phyloP scores from a whole-genome alignment of 2,113 vertebrate species.

The Apeltes quadracus region DNA sequence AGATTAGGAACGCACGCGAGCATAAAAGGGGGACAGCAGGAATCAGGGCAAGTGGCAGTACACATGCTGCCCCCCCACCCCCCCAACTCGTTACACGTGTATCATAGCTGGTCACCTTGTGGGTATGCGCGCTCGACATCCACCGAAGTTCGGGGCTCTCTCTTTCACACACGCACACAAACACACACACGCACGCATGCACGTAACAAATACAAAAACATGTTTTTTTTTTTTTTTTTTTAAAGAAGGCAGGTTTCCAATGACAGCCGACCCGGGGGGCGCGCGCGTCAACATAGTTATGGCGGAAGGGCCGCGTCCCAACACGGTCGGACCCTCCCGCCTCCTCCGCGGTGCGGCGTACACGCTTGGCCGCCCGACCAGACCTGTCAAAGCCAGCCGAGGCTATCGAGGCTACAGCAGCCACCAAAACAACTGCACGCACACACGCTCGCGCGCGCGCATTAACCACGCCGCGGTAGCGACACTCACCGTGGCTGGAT shows the following conservation, averaged over 20 bases:
- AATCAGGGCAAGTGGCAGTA: not conserved
- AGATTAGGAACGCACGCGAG: not conserved
- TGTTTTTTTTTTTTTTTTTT: no score
- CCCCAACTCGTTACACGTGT: not conserved
- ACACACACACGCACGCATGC: not conserved
- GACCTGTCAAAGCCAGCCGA: constrained; percentile 75
- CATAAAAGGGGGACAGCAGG: not conserved
- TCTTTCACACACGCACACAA: no score
- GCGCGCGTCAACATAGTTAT: constrained; percentile 1
- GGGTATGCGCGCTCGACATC: constrained; percentile 48
- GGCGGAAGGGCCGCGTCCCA: constrained; percentile 5
- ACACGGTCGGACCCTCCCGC: not conserved
- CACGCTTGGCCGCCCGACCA: constrained; percentile 39
- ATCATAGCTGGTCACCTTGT: constrained; percentile 12
- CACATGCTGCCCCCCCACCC: not conserved
- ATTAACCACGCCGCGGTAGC: constrained; percentile 5
- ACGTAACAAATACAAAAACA: not conserved
- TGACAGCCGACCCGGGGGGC: not conserved
- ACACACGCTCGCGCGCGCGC: not conserved
- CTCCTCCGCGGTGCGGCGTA: constrained; percentile 8
- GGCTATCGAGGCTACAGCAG: constrained; percentile 44
- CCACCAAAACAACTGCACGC: constrained; percentile 4
- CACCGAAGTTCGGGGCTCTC: constrained; percentile 59
- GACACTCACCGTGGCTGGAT: constrained; percentile 69
- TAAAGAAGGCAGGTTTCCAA: not conserved